Evolutionary conservation across 2,888 invertebrate genomes (phyloP).

Genomic region (Ecdyonurus torrentis): DNA sequence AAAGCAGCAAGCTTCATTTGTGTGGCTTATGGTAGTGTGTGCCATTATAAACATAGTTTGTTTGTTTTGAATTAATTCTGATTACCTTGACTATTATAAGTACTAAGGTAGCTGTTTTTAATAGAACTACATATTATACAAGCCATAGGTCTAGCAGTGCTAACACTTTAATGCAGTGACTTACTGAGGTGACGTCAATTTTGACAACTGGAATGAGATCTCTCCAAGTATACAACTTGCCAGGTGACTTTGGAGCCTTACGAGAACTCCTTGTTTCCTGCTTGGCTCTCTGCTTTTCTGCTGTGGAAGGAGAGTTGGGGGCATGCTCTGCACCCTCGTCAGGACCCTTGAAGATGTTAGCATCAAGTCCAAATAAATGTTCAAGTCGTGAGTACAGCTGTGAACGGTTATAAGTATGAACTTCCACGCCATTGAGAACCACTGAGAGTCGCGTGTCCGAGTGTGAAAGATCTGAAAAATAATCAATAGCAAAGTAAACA

Average conservation of each 20-base stretch:
- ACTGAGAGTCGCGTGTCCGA: slow-evolving; percentile 83
- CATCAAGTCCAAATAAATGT: slow-evolving; percentile 69
- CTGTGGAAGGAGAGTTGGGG: slow-evolving; percentile 7
- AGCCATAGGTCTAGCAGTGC: too few species aligned
- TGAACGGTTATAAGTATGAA: slow-evolving; percentile 89
- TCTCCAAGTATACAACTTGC: slow-evolving; percentile 62
- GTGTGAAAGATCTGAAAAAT: slow-evolving; percentile 86
- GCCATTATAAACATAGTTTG: too few species aligned
- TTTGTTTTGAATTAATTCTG: too few species aligned
- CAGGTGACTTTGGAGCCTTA: slow-evolving; percentile 12
- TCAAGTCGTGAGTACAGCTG: slow-evolving; percentile 73
- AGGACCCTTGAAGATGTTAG: slow-evolving; percentile 46
- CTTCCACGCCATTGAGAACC: slow-evolving; percentile 83
- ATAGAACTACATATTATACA: too few species aligned
- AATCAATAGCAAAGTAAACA: too few species aligned
- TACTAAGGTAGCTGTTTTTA: too few species aligned
- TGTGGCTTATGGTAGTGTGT: too few species aligned
- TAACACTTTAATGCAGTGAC: too few species aligned
- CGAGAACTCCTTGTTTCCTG: slow-evolving; percentile 6
- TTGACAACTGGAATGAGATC: slow-evolving; percentile 94
- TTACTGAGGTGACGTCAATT: slow-evolving; percentile 72
- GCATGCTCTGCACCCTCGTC: slow-evolving; percentile 32
- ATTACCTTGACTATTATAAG: too few species aligned
- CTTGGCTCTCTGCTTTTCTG: slow-evolving; percentile 3
- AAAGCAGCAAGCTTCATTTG: too few species aligned